Conservation (phyloP, 2,797 vertebrate genomes). For the Spinibarbus caldwelli region DNA sequence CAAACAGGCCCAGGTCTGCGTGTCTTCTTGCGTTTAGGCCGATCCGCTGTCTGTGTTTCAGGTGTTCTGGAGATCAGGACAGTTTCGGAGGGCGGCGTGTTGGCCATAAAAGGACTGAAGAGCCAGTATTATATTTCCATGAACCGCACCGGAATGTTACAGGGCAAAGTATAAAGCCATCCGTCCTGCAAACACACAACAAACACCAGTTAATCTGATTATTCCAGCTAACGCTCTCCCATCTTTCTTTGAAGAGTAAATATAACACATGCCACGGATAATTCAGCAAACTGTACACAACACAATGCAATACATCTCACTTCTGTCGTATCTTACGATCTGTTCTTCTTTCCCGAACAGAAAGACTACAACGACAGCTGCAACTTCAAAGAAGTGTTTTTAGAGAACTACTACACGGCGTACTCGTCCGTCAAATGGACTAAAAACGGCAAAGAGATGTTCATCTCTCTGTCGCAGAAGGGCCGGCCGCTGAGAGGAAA, state of each 20-base stretch:
- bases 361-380: constrained; percentile 95
- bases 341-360: constrained; percentile 72
- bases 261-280: neutral
- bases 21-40: neutral
- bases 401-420: constrained; percentile 97
- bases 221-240: neutral
- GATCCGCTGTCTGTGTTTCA: constrained; percentile 70
- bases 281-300: neutral
- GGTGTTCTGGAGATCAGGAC: constrained; percentile 98
- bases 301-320: neutral
- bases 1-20: too few relatives aligned
- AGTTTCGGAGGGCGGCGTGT: constrained; percentile 92
- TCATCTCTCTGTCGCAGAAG: constrained; percentile 93
- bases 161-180: constrained; percentile 90
- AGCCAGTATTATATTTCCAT: constrained; percentile 97
- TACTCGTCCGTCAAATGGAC: constrained; percentile 96
- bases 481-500: constrained; percentile 89
- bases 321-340: neutral
- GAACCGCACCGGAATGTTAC: constrained; percentile 92
- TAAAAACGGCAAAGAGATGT: constrained; percentile 91
- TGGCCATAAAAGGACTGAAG: constrained; percentile 97
- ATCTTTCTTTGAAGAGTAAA: neutral
- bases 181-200: constrained; percentile 1
- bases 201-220: neutral
- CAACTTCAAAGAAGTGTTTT: constrained; percentile 96